Evolutionary conservation across 1,140 invertebrate genomes (phyloP), one percentile per base, ranked within the genome.

Genomic region (Leptonema lineaticorne): DNA sequence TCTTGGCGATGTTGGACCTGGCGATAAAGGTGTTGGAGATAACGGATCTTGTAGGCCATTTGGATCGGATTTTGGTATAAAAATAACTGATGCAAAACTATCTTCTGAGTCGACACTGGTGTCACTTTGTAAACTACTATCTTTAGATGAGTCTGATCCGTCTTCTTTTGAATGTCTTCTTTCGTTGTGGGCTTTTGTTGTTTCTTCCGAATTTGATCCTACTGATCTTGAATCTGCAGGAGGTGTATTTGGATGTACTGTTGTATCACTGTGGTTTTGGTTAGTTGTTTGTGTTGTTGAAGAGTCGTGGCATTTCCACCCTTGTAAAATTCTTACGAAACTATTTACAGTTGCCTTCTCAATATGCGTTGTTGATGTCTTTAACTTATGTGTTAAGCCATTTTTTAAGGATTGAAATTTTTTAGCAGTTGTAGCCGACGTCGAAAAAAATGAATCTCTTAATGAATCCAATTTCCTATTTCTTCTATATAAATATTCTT

Each of bases 31-130:
- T 48, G 81, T 84, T 37, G 82, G 84, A 50, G 85, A 85, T 74
- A 85, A 78, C 9, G 85, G 84, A 75, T 87, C 84, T 28, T 77
- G 78, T 41, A 73, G 73, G 16, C 82, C 79, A 6, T 82, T 83
- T 48, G 83, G 82, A 45, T 86, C 77, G 28, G 84, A 81, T 78
- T 85, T 83, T 45, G 92, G 92, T 71, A 94, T 89, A 75, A 90
- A 94, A 74, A 95, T 95, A 7, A 95, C 93, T 53, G 92, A 94
- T 29, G 92, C 92, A 76, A 94, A 93, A 79, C 92, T 94, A 74
- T 96, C 93, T 79, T 96, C 93, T 1, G 92, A 94, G 78, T 96
- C 93, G 1, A 96, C 90, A 79, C 93, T 95, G 0, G 94, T 95
- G 74, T 96, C 93, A 78, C 92, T 95, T 77, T 95, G 93, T 50